Evolutionary conservation across 2,888 invertebrate species (phyloP), one percentile per base, ranked within the genome.

Genomic region (Nipponacmea schrenckii): DNA sequence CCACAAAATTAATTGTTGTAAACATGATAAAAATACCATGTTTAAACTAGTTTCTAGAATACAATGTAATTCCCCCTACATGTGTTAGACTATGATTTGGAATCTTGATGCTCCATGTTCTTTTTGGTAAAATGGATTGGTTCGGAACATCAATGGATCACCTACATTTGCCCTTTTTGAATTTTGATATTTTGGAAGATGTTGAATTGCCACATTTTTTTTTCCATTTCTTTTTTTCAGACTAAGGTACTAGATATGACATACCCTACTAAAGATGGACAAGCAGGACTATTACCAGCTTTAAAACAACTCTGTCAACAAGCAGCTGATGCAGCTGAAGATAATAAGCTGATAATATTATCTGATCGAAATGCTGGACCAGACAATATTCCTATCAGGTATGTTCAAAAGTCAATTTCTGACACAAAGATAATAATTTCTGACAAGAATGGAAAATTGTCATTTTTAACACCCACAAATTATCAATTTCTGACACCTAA

Each of bases 241-340:
- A 92, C 95, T 0, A 93, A 93, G 86, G 92, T 94, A 31, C 93
- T 97, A 78, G 96, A 98, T 90, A 95, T 95, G 74, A 95, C 96
- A 66, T 98, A 94, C 91, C 94, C 93, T 27, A 92, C 92, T 77
- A 88, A 90, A 48, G 94, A 94, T 68, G 96, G 96, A 0, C 80
- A 84, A 15, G 86, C 89, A 8, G 97, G 96, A 0, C 92, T 98
- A 76, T 89, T 93, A 74, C 92, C 93, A 7, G 94, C 95, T n/a
- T 91, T 99, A 71, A 92, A 94, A 70, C 91, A 92, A 48, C 92
- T 98, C 68, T 94, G 96, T 79, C 90, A 92, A 2, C 94, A 95
- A 86, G 96, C 98, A 0, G 92, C 93, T 79, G 89, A 91, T 31
- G 97, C 97, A 0, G 96, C 96, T 0, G 90, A 91, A 64, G 94